Conservation (phyloP, 2,113 vertebrate species). For the Tragulus kanchil region DNA sequence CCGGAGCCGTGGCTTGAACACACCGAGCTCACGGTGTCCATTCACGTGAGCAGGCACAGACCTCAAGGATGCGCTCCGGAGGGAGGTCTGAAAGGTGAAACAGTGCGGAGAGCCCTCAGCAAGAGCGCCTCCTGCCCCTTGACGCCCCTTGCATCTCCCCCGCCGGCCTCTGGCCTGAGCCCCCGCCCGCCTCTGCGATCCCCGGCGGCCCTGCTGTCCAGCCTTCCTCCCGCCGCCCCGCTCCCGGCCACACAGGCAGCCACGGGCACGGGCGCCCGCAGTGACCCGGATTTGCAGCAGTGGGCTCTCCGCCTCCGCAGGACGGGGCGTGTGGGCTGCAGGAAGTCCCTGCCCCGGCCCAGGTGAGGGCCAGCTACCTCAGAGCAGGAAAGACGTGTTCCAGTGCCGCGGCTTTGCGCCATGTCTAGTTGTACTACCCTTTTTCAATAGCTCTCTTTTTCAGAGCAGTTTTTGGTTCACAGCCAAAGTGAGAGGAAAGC, state of each 20-base stretch:
- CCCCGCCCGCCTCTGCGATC: neutral
- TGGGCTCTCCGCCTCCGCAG: too few relatives aligned
- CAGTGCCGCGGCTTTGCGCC: neutral
- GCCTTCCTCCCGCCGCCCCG: neutral
- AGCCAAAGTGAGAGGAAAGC: neutral
- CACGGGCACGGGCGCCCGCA: too few relatives aligned
- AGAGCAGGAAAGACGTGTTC: neutral
- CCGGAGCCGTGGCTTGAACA: neutral
- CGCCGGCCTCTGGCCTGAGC: neutral
- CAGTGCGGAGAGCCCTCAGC: accelerated
- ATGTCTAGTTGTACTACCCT: accelerated
- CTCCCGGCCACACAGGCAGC: neutral
- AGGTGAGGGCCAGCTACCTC: neutral
- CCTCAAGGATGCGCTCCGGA: neutral
- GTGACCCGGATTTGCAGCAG: too few relatives aligned
- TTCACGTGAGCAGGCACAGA: accelerated
- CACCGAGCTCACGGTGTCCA: neutral
- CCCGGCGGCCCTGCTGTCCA: neutral
- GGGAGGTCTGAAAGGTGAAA: neutral
- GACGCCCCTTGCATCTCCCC: accelerated
- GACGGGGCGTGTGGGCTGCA: too few relatives aligned
- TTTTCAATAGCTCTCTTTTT: too few relatives aligned
- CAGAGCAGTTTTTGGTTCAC: neutral
- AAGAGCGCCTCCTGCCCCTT: accelerated
- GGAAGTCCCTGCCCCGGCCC: neutral